Percentiles rank a stretch among this genome's conserved stretches.
Conservation (phyloP, 2,797 vertebrate genomes). For the Eremophila alpestris region DNA sequence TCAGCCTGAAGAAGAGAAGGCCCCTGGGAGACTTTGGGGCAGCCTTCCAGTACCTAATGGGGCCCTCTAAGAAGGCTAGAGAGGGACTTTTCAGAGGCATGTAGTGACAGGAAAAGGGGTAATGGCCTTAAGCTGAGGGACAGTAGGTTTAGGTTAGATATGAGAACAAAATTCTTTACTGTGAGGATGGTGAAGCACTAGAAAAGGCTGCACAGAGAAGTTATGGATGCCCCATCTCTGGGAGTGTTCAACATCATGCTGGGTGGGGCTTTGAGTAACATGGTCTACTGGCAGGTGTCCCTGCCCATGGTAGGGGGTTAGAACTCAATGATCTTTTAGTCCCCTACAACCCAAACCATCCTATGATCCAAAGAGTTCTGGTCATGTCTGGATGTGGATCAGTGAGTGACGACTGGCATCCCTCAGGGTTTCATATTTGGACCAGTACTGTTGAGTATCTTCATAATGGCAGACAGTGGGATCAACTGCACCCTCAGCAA, state of each 20-base stretch:
- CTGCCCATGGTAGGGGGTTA: fast-evolving
- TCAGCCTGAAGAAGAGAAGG: background rate
- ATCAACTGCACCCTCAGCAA: background rate
- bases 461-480: background rate
- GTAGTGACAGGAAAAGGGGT: background rate
- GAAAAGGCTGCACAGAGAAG: background rate
- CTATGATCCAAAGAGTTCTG: background rate
- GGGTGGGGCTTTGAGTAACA: background rate
- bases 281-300: background rate
- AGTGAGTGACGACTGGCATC: background rate
- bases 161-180: background rate
- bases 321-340: background rate
- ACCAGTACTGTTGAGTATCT: background rate
- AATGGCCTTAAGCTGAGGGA: background rate
- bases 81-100: background rate
- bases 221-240: background rate
- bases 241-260: background rate
- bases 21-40: background rate
- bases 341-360: background rate
- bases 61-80: background rate
- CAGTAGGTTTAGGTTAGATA: background rate
- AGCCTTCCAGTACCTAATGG: background rate
- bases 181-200: background rate
- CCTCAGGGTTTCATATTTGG: fast-evolving
- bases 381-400: background rate